Evolutionary conservation across 2,113 vertebrate genomes (phyloP).

Genomic region (Platysternon megacephalum): DNA sequence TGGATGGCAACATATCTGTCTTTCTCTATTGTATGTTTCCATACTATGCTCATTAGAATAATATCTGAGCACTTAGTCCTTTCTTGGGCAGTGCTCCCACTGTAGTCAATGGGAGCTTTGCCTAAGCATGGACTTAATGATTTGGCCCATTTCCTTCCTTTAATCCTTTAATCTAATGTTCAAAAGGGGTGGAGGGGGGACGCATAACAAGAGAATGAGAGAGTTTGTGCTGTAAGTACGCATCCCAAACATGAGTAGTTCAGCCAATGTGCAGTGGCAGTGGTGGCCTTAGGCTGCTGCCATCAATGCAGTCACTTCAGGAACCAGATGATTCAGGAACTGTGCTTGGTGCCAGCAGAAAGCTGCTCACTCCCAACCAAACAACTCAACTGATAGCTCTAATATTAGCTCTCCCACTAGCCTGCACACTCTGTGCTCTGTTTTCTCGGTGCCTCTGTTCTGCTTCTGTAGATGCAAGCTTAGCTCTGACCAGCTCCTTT

Average conservation of each 20-base stretch:
- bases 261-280: neutral
- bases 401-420: neutral
- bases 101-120: conserved; percentile 12
- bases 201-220: neutral
- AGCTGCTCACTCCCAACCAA: neutral
- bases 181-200: too few species aligned
- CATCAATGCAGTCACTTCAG: neutral
- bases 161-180: neutral
- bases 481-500: neutral
- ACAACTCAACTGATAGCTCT: neutral
- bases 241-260: neutral
- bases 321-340: neutral
- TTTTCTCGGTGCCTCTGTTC: neutral
- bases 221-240: neutral
- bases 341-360: neutral
- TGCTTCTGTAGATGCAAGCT: neutral
- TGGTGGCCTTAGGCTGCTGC: neutral
- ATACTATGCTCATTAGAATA: neutral
- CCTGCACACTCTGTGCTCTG: neutral
- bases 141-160: neutral
- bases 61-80: neutral
- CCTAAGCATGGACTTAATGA: neutral
- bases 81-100: neutral
- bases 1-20: neutral
- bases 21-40: neutral